Base-by-base conservation (phyloP, 2,113 vertebrate species). In the Thalassarche chlororhynchos region DNA sequence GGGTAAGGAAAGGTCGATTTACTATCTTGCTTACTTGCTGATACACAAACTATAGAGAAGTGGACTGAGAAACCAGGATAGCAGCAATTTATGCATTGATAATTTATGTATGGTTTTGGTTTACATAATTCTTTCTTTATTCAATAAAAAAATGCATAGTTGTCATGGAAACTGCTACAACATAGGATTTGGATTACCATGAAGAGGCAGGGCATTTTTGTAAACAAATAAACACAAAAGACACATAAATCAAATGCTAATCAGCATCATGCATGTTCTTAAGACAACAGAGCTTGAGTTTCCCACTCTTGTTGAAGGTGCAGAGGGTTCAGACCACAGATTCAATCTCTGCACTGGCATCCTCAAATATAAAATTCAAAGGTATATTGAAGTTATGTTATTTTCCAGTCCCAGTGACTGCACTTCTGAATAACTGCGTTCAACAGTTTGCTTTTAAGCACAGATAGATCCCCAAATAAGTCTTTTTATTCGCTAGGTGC, bases 41-140 rank as follows among this genome's bases (percentile, higher is more conserved):
- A 72, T 40, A 52, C 17, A 32, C 8, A 81, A 58, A 82, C 21
- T 87, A 55, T 8, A 80, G 31, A 89, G 42, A 97, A 65, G 26
- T 76, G 72, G 54, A 68, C 68, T 70, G 20, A 65, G 89, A 90
- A 95, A 69, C 8, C 66, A 84, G 23, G 38, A 74, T 40, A 90
- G 32, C 55, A 95, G 10, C 47, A 91, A 80, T 90, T 94, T 97
- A 86, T 93, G 72, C 85, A 89, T 42, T 95, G 85, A 87, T 87
- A 97, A 95, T 97, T 93, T 96, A 96, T 96, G 72, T 77, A 81
- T 88, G 26, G 32, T 44, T 97, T 91, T 87, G 38, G 70, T 94
- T 91, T 71, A 85, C 64, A 90, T 76, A 94, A 71, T 71, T 75
- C 25, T 96, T 91, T 70, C 54, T 77, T 87, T 92, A 94, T 81